Evolutionary conservation across 2,888 invertebrate genomes (phyloP).

Genomic region (Leptothorax acervorum): DNA sequence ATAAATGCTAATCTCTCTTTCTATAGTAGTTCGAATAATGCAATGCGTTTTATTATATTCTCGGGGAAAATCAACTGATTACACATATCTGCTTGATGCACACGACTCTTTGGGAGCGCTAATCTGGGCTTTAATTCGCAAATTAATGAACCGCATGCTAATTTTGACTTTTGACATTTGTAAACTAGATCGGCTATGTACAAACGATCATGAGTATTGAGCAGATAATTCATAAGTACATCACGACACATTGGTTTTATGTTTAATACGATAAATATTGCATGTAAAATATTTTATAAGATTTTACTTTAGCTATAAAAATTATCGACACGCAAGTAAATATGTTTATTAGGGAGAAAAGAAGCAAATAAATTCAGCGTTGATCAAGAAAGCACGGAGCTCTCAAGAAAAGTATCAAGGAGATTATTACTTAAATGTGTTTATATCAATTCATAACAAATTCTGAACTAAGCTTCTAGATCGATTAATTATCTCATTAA

Average conservation of each 20-base stretch:
- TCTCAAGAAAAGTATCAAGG: not conserved
- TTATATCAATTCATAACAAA: not conserved
- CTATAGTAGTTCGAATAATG: not conserved
- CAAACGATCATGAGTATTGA: not conserved
- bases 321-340: not conserved
- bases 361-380: not conserved
- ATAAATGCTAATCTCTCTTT: not conserved
- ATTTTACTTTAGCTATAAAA: not conserved
- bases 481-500: not conserved
- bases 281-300: not conserved
- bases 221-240: not conserved
- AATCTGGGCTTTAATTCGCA: not conserved
- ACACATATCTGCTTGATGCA: not conserved
- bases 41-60: not conserved
- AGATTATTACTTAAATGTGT: not conserved
- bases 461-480: not conserved
- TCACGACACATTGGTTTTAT: not conserved
- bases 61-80: not conserved
- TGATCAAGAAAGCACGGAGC: not conserved
- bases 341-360: not conserved
- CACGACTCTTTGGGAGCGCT: not conserved
- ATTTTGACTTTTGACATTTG: constrained; percentile 6
- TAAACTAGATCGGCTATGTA: not conserved
- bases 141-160: not conserved
- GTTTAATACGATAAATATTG: not conserved